Evolutionary conservation across 2,797 vertebrate genomes (phyloP).

Genomic region (Onychomys torridus): DNA sequence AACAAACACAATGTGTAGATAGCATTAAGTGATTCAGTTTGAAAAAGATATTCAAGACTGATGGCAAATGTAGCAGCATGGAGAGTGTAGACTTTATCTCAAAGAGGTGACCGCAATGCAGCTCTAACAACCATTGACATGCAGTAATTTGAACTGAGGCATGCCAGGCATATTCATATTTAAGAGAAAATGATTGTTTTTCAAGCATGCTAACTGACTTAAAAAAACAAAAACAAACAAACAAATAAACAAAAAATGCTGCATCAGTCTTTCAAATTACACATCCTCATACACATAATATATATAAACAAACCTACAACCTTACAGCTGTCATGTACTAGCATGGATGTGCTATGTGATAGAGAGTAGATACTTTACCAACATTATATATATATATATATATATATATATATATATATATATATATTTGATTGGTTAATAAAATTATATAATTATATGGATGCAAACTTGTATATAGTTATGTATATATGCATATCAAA

Average conservation of each 20-base stretch:
- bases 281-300: background rate
- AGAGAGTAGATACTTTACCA: background rate
- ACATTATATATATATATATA: background rate
- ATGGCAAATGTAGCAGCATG: background rate
- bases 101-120: slow-evolving; percentile 35
- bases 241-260: background rate
- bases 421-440: background rate
- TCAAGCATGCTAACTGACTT: slow-evolving; percentile 27
- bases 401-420: too few relatives aligned
- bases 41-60: background rate
- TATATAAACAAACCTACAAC: slow-evolving; percentile 19
- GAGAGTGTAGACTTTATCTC: slow-evolving; percentile 44
- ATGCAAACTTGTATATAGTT: slow-evolving; percentile 35
- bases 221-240: slow-evolving; percentile 3
- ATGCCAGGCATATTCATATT: background rate
- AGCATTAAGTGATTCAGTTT: slow-evolving; percentile 7
- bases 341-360: background rate
- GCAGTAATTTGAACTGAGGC: slow-evolving; percentile 1
- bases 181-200: slow-evolving; percentile 20
- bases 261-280: background rate
- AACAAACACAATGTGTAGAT: background rate
- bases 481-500: background rate
- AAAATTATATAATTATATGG: background rate
- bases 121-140: slow-evolving; percentile 15
- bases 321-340: background rate